These are phyloP conservation scores for Gymnocypris eckloni DNA, from an alignment of 2,797 vertebrate species.

Conservation along the genomic window DNA sequence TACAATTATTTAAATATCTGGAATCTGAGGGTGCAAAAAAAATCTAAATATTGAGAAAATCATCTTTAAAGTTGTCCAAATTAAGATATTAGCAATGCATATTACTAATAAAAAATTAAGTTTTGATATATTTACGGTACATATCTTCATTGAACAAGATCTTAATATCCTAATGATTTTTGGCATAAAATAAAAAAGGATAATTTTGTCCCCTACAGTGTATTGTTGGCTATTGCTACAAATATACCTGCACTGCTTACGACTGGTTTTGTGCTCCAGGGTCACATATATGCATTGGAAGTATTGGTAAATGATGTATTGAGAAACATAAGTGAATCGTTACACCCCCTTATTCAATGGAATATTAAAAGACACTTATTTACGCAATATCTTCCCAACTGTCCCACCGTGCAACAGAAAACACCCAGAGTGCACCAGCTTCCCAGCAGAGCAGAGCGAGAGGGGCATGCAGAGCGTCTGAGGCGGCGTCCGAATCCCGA, in stretches of 20 bases:
- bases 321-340: background rate
- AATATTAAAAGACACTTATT: background rate
- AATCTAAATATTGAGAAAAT: background rate
- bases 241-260: too few species aligned
- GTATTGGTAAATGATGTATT: background rate
- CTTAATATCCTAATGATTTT: background rate
- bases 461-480: constrained; percentile 18
- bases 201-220: background rate
- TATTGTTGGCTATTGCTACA: background rate
- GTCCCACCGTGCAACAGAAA: background rate
- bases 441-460: background rate
- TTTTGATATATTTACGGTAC: background rate
- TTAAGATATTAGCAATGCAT: background rate
- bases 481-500: constrained; percentile 44
- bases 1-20: background rate
- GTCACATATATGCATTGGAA: background rate
- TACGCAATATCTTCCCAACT: constrained; percentile 17
- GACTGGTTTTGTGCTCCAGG: background rate
- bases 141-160: background rate
- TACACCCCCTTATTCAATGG: background rate
- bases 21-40: background rate
- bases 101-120: background rate
- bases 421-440: background rate
- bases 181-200: background rate
- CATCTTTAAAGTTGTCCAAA: background rate